phyloP scores from a whole-genome alignment of 2,113 vertebrate genomes.

The Psilopsiagon aurifrons region DNA sequence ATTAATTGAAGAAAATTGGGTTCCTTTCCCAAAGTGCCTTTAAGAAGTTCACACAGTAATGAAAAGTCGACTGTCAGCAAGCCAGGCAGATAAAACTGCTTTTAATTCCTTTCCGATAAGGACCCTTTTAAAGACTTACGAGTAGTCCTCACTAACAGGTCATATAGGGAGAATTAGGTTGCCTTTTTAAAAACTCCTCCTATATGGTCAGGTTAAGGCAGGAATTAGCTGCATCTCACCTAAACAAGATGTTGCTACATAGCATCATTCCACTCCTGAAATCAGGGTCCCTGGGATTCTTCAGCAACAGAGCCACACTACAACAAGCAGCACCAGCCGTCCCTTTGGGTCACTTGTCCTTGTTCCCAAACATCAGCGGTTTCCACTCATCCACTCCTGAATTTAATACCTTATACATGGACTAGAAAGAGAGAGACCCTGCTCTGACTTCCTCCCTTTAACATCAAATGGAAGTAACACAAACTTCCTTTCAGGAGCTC shows the following conservation, averaged over 20 bases:
- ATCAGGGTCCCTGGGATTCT: background rate
- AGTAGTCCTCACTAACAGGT: background rate
- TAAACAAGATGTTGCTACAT: background rate
- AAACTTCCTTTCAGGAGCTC: background rate
- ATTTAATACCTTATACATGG: background rate
- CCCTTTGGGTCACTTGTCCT: background rate
- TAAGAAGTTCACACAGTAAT: background rate
- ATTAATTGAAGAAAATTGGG: background rate
- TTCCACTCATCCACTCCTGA: fast-evolving
- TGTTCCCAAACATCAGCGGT: background rate
- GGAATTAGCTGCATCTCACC: background rate
- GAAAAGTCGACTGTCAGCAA: background rate
- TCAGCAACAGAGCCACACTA: background rate
- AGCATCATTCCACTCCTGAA: background rate
- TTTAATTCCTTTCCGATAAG: background rate
- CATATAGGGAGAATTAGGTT: background rate
- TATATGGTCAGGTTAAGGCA: background rate
- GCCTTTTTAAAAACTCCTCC: background rate
- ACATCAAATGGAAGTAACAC: background rate
- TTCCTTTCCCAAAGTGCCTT: background rate
- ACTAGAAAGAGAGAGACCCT: background rate
- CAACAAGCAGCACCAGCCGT: background rate
- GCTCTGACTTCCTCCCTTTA: background rate
- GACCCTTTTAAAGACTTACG: background rate
- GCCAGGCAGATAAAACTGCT: background rate